These are phyloP conservation scores for Serripes groenlandicus DNA, from an alignment of 2,888 invertebrate genomes.

Conservation along the genomic window DNA sequence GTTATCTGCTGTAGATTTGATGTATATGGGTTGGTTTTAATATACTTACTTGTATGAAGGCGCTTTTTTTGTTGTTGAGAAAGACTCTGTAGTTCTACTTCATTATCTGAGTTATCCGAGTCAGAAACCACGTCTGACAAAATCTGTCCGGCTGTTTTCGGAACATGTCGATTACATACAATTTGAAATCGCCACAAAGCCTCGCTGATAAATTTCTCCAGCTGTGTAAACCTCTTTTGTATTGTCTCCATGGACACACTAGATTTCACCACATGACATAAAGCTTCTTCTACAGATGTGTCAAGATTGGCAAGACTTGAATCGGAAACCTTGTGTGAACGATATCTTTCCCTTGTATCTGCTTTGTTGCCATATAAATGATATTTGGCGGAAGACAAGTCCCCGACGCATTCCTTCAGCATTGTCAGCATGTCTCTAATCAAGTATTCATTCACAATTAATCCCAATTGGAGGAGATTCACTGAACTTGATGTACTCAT, in stretches of 20 bases:
- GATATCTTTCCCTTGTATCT: slow-evolving; percentile 57
- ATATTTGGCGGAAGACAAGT: slow-evolving; percentile 77
- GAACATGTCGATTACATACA: slow-evolving; percentile 86
- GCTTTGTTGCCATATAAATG: slow-evolving; percentile 71
- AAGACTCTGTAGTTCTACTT: slow-evolving; percentile 56
- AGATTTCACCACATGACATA: slow-evolving; percentile 73
- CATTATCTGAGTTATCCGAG: slow-evolving; percentile 68
- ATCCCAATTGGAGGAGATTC: slow-evolving; percentile 72
- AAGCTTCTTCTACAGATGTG: slow-evolving; percentile 70
- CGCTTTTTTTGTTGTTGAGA: slow-evolving; percentile 21
- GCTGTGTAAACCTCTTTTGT: slow-evolving; percentile 86
- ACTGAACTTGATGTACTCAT: slow-evolving; percentile 66
- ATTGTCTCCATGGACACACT: slow-evolving; percentile 73
- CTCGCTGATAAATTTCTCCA: slow-evolving; percentile 89
- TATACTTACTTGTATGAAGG: slow-evolving; percentile 23
- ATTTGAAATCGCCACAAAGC: slow-evolving; percentile 92
- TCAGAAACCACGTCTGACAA: slow-evolving; percentile 71
- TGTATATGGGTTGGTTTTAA: too few species aligned
- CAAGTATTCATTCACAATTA: slow-evolving; percentile 81
- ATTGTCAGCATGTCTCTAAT: slow-evolving; percentile 81
- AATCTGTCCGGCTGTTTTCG: slow-evolving; percentile 74
- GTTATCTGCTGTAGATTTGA: too few species aligned
- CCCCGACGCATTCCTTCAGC: slow-evolving; percentile 81
- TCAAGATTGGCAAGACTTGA: slow-evolving; percentile 53
- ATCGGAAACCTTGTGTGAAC: slow-evolving; percentile 38